Evolutionary conservation across 2,888 invertebrate species (phyloP).

Genomic region (Monoplex corrugatus): DNA sequence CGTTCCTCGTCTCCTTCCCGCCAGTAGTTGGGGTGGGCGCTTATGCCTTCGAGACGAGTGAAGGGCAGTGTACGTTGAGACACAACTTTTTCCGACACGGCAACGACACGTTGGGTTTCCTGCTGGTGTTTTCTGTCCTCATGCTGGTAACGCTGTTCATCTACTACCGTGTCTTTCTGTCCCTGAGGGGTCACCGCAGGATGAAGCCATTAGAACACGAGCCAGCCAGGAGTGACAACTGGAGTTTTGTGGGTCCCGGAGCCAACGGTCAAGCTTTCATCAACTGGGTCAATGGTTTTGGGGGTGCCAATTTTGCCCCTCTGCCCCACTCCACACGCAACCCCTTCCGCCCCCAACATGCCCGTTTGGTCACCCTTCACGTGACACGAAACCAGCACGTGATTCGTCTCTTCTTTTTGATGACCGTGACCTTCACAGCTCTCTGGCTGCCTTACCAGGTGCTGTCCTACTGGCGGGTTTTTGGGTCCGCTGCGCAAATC

Average conservation of each 20-base stretch:
- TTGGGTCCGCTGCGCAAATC: conserved; percentile 58
- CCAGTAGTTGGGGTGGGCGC: conserved; percentile 76
- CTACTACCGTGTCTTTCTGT: conserved; percentile 73
- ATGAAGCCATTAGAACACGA: conserved; percentile 74
- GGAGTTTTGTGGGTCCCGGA: conserved; percentile 78
- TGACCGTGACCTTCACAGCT: conserved; percentile 68
- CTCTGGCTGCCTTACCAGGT: conserved; percentile 75
- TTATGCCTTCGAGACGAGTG: conserved; percentile 72
- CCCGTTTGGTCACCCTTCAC: conserved; percentile 69
- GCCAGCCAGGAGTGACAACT: conserved; percentile 75
- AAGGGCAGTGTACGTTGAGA: conserved; percentile 76
- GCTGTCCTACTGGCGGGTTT: conserved; percentile 70
- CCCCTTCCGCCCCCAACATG: conserved; percentile 60
- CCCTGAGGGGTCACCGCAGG: conserved; percentile 72
- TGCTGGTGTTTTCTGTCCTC: conserved; percentile 70
- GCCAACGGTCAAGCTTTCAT: conserved; percentile 74
- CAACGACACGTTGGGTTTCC: conserved; percentile 76
- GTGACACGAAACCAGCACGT: conserved; percentile 73
- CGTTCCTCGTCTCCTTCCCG: conserved; percentile 76
- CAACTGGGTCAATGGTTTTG: conserved; percentile 73
- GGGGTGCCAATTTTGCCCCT: conserved; percentile 51
- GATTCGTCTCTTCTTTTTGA: conserved; percentile 71
- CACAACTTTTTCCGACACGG: conserved; percentile 70
- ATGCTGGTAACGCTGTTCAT: conserved; percentile 67
- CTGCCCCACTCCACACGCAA: conserved; percentile 54